Conservation (phyloP, 2,113 vertebrate species). For the Podarcis muralis region DNA sequence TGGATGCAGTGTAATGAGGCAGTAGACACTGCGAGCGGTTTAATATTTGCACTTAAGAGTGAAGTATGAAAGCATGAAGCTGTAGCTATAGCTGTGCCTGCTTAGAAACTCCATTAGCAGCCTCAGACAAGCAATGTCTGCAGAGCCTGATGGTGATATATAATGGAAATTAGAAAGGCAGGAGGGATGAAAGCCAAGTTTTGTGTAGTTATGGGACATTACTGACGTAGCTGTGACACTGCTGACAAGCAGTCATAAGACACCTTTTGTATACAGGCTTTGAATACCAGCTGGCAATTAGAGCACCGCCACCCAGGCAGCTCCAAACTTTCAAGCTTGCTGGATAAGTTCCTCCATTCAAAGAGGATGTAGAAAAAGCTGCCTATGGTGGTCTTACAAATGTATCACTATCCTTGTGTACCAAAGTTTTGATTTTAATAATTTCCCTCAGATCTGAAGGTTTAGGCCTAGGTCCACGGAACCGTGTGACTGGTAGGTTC, state of each 20-base stretch:
- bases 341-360: not conserved
- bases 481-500: not conserved
- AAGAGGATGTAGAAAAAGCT: not conserved
- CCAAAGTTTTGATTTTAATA: not conserved
- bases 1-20: conserved; percentile 33
- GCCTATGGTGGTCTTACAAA: not conserved
- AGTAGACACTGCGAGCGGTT: conserved; percentile 17
- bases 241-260: not conserved
- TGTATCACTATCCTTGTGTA: not conserved
- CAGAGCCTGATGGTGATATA: conserved; percentile 36
- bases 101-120: conserved; percentile 48
- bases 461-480: not conserved
- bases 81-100: conserved; percentile 36
- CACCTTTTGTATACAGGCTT: conserved; percentile 31
- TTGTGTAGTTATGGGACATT: conserved; percentile 41
- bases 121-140: conserved; percentile 53
- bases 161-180: conserved; percentile 39
- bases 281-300: conserved; percentile 45
- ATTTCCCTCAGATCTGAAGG: not conserved
- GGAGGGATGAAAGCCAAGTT: conserved; percentile 45
- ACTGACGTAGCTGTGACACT: conserved; percentile 51
- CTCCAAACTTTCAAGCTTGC: not conserved
- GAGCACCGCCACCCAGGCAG: conserved; percentile 18
- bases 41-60: not conserved
- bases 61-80: conserved; percentile 29